Conservation (phyloP, 2,888 invertebrate species). For the Melinopterus prodromus region DNA sequence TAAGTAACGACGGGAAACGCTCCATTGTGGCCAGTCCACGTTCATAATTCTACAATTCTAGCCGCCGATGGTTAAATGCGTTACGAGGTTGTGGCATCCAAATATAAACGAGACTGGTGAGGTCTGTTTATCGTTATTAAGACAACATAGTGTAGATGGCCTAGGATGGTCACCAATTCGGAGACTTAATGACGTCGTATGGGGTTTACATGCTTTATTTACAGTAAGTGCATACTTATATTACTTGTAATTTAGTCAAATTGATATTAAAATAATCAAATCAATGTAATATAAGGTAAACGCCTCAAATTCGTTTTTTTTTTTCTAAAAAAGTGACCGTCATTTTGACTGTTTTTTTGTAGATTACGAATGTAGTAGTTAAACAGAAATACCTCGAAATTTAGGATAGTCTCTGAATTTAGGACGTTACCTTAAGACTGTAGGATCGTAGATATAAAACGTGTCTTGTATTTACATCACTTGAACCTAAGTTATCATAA, state of each 20-base stretch:
- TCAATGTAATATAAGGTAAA: no score
- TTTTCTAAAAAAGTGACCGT: no score
- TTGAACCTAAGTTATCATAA: conserved; percentile 9
- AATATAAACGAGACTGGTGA: conserved; percentile 91
- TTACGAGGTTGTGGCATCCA: conserved; percentile 95
- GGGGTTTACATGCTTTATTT: conserved; percentile 93
- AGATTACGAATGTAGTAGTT: no score
- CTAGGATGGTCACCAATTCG: conserved; percentile 93
- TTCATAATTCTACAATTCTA: conserved; percentile 59
- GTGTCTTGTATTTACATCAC: conserved; percentile 1
- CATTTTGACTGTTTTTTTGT: no score
- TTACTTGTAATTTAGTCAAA: no score
- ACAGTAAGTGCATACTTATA: conserved; percentile 68
- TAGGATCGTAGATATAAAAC: not conserved
- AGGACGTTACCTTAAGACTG: not conserved
- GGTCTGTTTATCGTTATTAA: conserved; percentile 88
- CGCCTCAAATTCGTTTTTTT: not conserved
- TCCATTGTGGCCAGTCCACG: conserved; percentile 8
- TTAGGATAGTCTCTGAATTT: not conserved
- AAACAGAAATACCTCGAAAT: no score
- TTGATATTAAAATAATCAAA: no score
- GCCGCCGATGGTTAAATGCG: conserved; percentile 92
- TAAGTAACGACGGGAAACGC: conserved; percentile 63
- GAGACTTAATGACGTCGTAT: conserved; percentile 89
- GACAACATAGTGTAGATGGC: conserved; percentile 92